A percentile compares a stretch with the other conserved stretches of the same genome.
phyloP scores from a whole-genome alignment of 2,113 vertebrate genomes.

The Hippocampus zosterae region DNA sequence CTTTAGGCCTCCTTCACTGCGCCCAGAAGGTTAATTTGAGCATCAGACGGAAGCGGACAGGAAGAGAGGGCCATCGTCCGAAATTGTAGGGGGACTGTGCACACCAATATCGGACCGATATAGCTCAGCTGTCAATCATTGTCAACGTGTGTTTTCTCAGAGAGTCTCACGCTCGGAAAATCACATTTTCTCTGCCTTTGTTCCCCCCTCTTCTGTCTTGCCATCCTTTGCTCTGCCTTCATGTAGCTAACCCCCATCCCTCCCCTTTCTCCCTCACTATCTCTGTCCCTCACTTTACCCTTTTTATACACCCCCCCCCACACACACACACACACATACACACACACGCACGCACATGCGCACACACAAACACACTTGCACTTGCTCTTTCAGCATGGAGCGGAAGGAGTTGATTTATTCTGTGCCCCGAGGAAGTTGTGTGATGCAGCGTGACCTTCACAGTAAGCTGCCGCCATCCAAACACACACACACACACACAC shows the following conservation, averaged over 20 bases:
- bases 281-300: slow-evolving; percentile 26
- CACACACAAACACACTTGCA: slow-evolving; percentile 4
- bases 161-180: slow-evolving; percentile 93
- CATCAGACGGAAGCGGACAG: slow-evolving; percentile 98
- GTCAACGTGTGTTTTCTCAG: slow-evolving; percentile 89
- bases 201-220: slow-evolving; percentile 48
- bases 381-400: slow-evolving; percentile 40
- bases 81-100: slow-evolving; percentile 32
- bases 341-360: slow-evolving; percentile 4
- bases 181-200: slow-evolving; percentile 89
- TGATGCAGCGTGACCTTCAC: slow-evolving; percentile 97
- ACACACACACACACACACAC: slow-evolving; percentile 17
- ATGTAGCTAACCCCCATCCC: slow-evolving; percentile 13
- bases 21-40: slow-evolving; percentile 99
- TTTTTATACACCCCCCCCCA: slow-evolving; percentile 19
- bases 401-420: slow-evolving; percentile 96
- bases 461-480: slow-evolving; percentile 73
- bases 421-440: slow-evolving; percentile 98
- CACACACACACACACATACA: slow-evolving; percentile 2
- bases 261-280: slow-evolving; percentile 26
- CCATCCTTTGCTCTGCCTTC: slow-evolving; percentile 48
- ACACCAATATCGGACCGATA: slow-evolving; percentile 83
- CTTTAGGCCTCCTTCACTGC: slow-evolving; percentile 99
- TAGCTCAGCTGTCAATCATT: slow-evolving; percentile 97
- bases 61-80: slow-evolving; percentile 79